phyloP scores from a whole-genome alignment of 2,888 invertebrate genomes.

The Pristionchus fissidentatus region DNA sequence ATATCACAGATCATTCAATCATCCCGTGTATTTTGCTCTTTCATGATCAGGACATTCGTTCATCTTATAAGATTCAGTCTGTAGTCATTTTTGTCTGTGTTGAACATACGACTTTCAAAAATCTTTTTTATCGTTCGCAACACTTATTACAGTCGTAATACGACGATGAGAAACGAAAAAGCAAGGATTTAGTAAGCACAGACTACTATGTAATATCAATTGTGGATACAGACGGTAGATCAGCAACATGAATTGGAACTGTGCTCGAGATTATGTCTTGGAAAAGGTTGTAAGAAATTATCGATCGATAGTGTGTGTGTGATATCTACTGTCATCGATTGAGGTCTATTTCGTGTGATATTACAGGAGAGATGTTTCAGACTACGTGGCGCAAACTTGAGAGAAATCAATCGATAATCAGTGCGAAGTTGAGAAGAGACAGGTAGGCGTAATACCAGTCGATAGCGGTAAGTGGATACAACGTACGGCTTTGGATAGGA shows the following conservation, averaged over 20 bases:
- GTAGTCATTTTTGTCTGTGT: too few species aligned
- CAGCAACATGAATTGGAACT: too few species aligned
- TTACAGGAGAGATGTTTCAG: conserved; percentile 6
- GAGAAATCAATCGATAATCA: conserved; percentile 33
- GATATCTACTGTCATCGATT: conserved; percentile 30
- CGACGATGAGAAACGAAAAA: conserved; percentile 26
- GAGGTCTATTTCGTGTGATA: conserved; percentile 9
- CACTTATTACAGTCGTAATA: conserved; percentile 40
- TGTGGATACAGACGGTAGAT: neutral
- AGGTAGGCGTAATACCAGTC: conserved; percentile 23
- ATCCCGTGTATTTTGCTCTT: too few species aligned
- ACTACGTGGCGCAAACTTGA: neutral
- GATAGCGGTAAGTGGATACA: neutral
- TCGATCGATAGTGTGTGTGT: neutral
- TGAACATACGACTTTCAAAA: too few species aligned
- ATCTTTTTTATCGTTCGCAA: conserved; percentile 25
- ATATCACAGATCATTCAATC: too few species aligned
- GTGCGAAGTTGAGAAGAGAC: neutral
- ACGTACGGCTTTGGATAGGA: conserved; percentile 26
- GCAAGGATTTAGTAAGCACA: neutral
- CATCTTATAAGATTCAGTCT: too few species aligned
- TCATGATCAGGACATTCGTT: too few species aligned
- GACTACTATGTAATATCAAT: conserved; percentile 15
- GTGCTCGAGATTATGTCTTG: conserved; percentile 12
- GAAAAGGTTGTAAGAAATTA: neutral